These are phyloP conservation scores for Phodopus roborovskii DNA, from an alignment of 2,113 vertebrate genomes.

Conservation along the genomic window DNA sequence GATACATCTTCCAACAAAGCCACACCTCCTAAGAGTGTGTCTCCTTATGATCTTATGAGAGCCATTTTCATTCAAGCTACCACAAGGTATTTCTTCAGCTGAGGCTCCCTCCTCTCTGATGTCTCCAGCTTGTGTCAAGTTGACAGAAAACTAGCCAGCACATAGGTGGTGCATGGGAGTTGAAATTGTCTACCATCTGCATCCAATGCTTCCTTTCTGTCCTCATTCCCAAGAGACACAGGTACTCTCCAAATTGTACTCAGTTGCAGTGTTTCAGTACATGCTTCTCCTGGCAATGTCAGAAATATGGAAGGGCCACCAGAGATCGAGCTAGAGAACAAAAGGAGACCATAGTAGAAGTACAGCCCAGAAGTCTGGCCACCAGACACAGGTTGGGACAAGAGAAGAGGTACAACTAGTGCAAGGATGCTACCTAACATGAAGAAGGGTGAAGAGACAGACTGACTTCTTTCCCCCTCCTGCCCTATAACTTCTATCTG, in stretches of 20 bases:
- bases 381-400: neutral
- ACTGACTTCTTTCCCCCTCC: neutral
- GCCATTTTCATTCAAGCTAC: neutral
- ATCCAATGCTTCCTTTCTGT: neutral
- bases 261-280: neutral
- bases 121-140: neutral
- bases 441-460: neutral
- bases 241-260: neutral
- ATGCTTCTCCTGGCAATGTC: neutral
- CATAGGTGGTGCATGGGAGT: neutral
- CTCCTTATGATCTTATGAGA: neutral
- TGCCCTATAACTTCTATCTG: neutral
- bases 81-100: neutral
- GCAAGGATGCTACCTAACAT: neutral
- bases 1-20: neutral
- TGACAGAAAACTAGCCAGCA: neutral
- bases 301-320: neutral
- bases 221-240: constrained; percentile 2
- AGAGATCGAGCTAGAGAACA: neutral
- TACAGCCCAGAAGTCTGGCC: neutral
- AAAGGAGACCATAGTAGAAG: neutral
- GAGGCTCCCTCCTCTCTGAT: neutral
- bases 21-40: neutral
- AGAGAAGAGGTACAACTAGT: neutral
- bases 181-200: neutral